Evolutionary conservation across 2,113 vertebrate species (phyloP).

Genomic region (Dipodomys ordii): DNA sequence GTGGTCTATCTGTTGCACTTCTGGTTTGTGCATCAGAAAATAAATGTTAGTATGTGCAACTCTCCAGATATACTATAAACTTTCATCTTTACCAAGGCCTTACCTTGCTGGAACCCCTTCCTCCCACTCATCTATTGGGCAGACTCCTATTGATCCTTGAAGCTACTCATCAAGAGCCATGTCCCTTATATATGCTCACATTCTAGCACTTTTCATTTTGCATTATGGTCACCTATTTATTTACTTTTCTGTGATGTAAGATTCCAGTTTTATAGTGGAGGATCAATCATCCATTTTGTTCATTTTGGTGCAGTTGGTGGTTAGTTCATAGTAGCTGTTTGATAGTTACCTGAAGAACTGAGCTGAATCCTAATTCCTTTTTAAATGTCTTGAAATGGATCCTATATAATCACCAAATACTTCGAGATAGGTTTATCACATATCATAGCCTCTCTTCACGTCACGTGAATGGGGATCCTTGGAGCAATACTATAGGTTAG

Average conservation of each 20-base stretch:
- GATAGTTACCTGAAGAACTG: background rate
- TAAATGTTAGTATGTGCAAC: background rate
- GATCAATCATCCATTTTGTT: background rate
- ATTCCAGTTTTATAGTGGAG: background rate
- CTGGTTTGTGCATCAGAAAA: slow-evolving; percentile 15
- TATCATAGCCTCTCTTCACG: background rate
- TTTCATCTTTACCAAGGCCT: background rate
- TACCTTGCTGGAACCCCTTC: background rate
- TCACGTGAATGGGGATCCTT: background rate
- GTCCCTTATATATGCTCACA: background rate
- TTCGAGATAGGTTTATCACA: background rate
- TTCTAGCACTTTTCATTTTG: slow-evolving; percentile 6
- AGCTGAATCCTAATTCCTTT: background rate
- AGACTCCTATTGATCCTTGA: background rate
- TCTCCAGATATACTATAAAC: background rate
- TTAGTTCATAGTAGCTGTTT: background rate
- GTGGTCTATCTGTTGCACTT: background rate
- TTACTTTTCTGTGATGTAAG: background rate
- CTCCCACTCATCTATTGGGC: background rate
- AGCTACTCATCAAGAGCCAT: background rate
- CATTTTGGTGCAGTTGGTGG: background rate
- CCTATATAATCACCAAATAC: background rate
- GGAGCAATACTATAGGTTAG: background rate
- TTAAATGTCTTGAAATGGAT: background rate
- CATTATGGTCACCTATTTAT: background rate